These are phyloP conservation scores for Abramis brama DNA, from an alignment of 2,113 vertebrate species.

Conservation along the genomic window DNA sequence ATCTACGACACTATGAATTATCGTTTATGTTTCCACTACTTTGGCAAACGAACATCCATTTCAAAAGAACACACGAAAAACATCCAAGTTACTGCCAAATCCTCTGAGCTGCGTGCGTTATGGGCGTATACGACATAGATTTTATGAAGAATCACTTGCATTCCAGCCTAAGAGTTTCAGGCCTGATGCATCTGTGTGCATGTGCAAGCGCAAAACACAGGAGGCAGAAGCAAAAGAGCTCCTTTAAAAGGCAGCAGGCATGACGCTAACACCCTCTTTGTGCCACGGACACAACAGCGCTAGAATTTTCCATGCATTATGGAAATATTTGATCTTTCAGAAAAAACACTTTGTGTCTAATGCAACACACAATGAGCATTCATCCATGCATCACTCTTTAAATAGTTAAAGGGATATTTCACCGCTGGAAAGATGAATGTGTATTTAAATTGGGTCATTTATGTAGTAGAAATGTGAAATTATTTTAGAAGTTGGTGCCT, in stretches of 20 bases:
- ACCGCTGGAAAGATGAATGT: too few relatives aligned
- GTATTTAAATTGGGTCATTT: too few relatives aligned
- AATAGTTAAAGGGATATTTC: neutral
- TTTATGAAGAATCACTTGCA: conserved; percentile 32
- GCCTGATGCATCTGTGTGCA: neutral
- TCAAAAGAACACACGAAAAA: conserved; percentile 1
- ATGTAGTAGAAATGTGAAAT: too few relatives aligned
- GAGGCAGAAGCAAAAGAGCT: conserved; percentile 62
- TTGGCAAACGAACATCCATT: neutral
- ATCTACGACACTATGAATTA: neutral
- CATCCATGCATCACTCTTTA: neutral
- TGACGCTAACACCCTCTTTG: conserved; percentile 51
- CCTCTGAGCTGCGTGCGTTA: neutral
- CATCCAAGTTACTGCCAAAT: neutral
- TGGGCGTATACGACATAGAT: conserved; percentile 17
- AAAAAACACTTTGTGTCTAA: neutral
- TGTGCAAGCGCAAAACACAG: neutral
- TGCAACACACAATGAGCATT: conserved; percentile 22
- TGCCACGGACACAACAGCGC: conserved; percentile 51
- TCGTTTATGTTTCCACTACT: neutral
- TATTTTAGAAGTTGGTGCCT: too few relatives aligned
- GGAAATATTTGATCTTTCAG: conserved; percentile 39
- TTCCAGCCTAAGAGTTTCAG: neutral
- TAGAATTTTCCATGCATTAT: conserved; percentile 56
- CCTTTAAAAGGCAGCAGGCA: conserved; percentile 58